phyloP scores from a whole-genome alignment of 2,797 vertebrate genomes.

The Anguilla marmorata region DNA sequence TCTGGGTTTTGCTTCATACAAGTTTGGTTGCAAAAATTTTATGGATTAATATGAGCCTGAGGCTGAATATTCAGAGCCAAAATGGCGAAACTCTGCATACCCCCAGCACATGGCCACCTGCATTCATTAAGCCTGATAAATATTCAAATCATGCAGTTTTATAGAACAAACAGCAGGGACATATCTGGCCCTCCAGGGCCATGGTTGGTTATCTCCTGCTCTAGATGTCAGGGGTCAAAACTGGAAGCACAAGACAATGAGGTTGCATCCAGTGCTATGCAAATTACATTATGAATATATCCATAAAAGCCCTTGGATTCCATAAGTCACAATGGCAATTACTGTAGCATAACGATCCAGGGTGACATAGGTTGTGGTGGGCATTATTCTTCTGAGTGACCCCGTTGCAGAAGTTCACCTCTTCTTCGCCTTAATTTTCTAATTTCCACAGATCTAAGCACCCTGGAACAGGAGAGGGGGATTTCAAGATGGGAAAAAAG shows the following conservation, averaged over 20 bases:
- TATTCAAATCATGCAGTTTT: background rate
- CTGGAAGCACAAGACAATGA: background rate
- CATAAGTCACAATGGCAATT: background rate
- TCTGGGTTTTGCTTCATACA: background rate
- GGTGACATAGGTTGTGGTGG: background rate
- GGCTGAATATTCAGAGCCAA: background rate
- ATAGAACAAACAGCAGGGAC: background rate
- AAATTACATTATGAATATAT: background rate
- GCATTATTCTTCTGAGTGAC: background rate
- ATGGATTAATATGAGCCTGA: background rate
- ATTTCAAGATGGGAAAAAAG: background rate
- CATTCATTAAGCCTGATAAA: background rate
- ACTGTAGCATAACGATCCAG: background rate
- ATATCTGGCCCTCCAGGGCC: background rate
- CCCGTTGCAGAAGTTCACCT: background rate
- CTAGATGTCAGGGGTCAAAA: slow-evolving; percentile 8
- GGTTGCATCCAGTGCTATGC: background rate
- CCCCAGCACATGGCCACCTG: background rate
- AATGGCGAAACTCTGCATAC: background rate
- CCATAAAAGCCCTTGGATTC: background rate
- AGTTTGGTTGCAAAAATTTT: background rate
- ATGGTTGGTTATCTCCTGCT: background rate
- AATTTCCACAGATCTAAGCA: background rate
- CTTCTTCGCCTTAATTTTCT: background rate
- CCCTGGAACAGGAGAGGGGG: background rate